Percentiles rank a stretch among this genome's conserved stretches.
These are phyloP conservation scores for Paragorgia papillata DNA, from an alignment of 92 coral and sea anemone genomes.

Conservation along the genomic window DNA sequence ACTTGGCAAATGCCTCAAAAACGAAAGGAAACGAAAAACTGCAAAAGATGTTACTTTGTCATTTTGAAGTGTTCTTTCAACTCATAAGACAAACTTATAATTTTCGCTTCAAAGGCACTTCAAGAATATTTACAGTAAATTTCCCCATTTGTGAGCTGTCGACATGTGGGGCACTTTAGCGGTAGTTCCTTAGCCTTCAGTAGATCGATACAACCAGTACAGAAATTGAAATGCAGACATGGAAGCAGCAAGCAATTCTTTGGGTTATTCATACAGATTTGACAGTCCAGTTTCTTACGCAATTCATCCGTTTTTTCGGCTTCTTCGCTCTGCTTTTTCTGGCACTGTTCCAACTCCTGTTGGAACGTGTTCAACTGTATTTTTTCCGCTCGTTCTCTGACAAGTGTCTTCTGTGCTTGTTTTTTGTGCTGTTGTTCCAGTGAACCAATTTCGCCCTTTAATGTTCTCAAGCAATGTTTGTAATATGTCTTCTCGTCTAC, in stretches of 20 bases:
- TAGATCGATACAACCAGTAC: background rate
- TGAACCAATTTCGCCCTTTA: background rate
- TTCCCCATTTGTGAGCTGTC: background rate
- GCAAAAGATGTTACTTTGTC: no score
- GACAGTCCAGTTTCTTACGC: background rate
- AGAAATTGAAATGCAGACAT: slow-evolving; percentile 1
- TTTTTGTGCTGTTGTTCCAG: background rate
- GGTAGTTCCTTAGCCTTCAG: background rate
- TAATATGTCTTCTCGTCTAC: background rate
- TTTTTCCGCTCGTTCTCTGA: background rate
- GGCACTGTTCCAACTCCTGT: background rate
- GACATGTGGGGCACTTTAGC: background rate
- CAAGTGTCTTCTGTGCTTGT: background rate
- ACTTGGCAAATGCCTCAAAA: no score
- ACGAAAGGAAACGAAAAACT: no score
- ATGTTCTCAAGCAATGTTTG: background rate
- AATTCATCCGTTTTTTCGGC: background rate
- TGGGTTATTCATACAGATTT: background rate
- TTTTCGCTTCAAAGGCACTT: no score
- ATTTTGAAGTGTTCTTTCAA: no score
- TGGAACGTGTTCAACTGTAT: background rate
- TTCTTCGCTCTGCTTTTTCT: background rate
- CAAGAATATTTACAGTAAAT: background rate
- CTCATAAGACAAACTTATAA: no score
- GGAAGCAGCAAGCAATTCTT: background rate